These are phyloP conservation scores for Cephus pulcher DNA, from an alignment of 2,888 invertebrate genomes.

Conservation along the genomic window DNA sequence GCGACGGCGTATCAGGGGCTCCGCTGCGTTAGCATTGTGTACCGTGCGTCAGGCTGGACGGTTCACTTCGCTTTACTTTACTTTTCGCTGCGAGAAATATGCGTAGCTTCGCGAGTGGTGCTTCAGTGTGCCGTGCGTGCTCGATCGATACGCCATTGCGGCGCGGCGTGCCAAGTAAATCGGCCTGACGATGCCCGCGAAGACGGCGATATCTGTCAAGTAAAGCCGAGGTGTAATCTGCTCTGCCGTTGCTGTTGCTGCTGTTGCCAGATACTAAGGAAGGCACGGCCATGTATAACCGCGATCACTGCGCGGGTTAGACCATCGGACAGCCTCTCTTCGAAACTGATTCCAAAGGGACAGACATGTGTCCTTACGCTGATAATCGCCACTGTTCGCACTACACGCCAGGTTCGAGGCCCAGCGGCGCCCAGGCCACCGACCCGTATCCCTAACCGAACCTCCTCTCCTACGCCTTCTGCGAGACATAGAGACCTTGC, in stretches of 20 bases:
- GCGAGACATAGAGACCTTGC: not conserved
- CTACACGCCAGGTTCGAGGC: conserved; percentile 28
- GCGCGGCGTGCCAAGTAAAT: conserved; percentile 55
- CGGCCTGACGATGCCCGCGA: conserved; percentile 24
- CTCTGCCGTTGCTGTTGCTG: conserved; percentile 34
- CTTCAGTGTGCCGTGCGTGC: conserved; percentile 41
- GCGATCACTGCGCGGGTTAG: not conserved
- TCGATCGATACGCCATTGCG: conserved; percentile 64
- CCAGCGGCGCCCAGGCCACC: conserved; percentile 47
- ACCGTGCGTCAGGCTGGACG: conserved; percentile 42
- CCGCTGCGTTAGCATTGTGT: conserved; percentile 38
- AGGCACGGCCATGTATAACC: conserved; percentile 3
- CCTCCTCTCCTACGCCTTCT: conserved; percentile 10
- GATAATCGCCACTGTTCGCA: conserved; percentile 12
- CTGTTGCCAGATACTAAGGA: conserved; percentile 2
- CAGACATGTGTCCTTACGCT: conserved; percentile 24
- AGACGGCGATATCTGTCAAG: conserved; percentile 19
- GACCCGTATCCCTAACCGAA: conserved; percentile 40
- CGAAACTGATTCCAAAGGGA: not conserved
- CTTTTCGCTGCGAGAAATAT: conserved; percentile 40
- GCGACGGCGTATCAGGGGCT: conserved; percentile 30
- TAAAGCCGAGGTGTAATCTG: conserved; percentile 24
- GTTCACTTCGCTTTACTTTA: conserved; percentile 37
- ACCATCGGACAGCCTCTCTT: not conserved
- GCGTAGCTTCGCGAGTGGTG: conserved; percentile 50